Base-by-base conservation (phyloP, 1,140 invertebrate species). In the Saccostrea cuccullata region DNA sequence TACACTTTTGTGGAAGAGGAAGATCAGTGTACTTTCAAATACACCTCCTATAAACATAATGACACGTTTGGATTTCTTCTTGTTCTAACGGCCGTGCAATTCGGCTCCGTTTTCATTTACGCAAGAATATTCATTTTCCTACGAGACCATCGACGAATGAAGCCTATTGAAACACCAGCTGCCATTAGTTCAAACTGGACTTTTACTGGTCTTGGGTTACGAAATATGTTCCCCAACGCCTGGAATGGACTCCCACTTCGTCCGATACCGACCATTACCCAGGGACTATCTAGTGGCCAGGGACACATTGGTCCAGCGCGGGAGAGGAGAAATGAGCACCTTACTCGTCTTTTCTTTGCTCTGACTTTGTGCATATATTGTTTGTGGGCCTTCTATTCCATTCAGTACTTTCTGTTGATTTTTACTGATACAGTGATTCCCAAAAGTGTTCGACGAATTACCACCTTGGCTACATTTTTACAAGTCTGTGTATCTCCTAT, bases 161-260 rank as follows among this genome's bases (percentile, higher is more conserved):
- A 91, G 15, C 94, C 93, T 2, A 60, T 94, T n/a, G 85, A 90
- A 15, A 91, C 91, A 55, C 88, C 91, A 58, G 92, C 93, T 8
- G 91, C 93, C 8, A 88, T 90, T 12, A 94, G 93, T 83, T 88
- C 87, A 70, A 92, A 92, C 86, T 94, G 94, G 93, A 92, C 92
- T 8, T 94, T 94, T 86, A 89, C 94, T 23, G 94, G 93, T 0
- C 93, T 91, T 0, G 94, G 94, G 23, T 93, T 92, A 4, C 93
- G 93, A 82, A 92, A 91, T 26, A 92, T 93, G 82, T 91, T 93
- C 36, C 86, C 93, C 60, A 91, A 93, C 23, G 93, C 93, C 88
- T 93, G 93, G 92, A 93, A 93, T 83, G 93, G 93, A 11, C 92
- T 94, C 85, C 89, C 91, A n/a, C 70, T 85, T 26, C 89, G 86